Base-by-base conservation (phyloP, 2,797 vertebrate species). In the Ctenopoma kingsleyae region DNA sequence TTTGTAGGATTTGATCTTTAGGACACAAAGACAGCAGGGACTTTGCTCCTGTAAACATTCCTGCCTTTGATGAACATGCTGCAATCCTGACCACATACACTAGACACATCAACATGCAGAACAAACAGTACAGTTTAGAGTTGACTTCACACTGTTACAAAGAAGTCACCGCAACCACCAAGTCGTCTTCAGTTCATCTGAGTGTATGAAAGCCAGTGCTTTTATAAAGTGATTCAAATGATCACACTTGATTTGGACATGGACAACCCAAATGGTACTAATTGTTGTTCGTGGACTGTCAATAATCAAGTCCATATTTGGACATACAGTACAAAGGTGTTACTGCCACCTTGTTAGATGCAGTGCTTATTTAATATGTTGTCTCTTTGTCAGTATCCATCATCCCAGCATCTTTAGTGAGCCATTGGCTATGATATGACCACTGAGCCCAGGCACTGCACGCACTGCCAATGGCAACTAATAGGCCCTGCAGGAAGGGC, bases 401-500 rank as follows among this genome's bases (percentile, higher is more conserved):
- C 25, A 53, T 36, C 57, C 17, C 27, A 27, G n/a, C 41, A 46
- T 80, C 20, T 81, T 81, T 57, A 71, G 57, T 58, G 59, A 74
- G 59, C 53, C 58, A 25, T 19, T 53, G 65, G 73, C 63, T 43
- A 43, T 71, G 41, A 61, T 65, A 51, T 48, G 56, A 75, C 46
- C 57, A 56, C 59, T 65, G 38, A 54, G 66, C 40, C 76, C 53
- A 56, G 64, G 22, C 61, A 19, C 62, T 61, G 63, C 38, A 35
- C 38, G 60, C 50, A 36, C 30, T 74, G 81, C 81, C 77, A 67
- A 52, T 66, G 72, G 79, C 60, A 6, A 57, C 77, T 83, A 80
- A 83, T 83, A 60, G 55, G 57, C 71, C 82, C 72, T 80, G 78
- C 76, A 87, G 84, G 76, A 87, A 83, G 74, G 80, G 48, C 78